A percentile compares a stretch with the other conserved stretches of the same genome.
These are phyloP conservation scores for Drosophila suboccidentalis DNA, from an alignment of 2,888 invertebrate genomes.

Conservation along the genomic window DNA sequence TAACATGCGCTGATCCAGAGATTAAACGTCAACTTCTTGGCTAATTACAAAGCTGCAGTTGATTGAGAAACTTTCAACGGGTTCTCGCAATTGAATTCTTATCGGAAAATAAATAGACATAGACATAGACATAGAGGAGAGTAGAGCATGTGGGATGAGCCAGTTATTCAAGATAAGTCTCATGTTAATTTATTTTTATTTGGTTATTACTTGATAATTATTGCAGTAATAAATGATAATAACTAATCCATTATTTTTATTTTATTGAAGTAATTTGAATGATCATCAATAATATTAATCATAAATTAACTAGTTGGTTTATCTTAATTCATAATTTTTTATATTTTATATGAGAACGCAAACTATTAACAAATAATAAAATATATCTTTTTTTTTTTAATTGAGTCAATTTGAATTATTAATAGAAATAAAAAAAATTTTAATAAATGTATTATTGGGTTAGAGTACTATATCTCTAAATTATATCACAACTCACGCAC, in stretches of 20 bases:
- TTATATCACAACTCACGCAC: too few relatives aligned
- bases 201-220: too few relatives aligned
- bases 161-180: not conserved
- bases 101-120: slow-evolving; percentile 2
- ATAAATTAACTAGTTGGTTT: not conserved
- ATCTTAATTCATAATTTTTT: too few relatives aligned
- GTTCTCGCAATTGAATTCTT: slow-evolving; percentile 17
- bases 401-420: not conserved
- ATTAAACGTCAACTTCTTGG: not conserved
- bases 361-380: too few relatives aligned
- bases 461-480: not conserved
- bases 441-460: not conserved
- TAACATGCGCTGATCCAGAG: slow-evolving; percentile 18
- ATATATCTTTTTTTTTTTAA: too few relatives aligned
- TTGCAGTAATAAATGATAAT: too few relatives aligned
- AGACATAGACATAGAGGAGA: not conserved
- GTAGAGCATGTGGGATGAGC: not conserved
- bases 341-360: too few relatives aligned
- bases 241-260: too few relatives aligned
- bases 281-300: not conserved
- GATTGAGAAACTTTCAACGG: slow-evolving; percentile 2
- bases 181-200: not conserved
- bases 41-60: slow-evolving; percentile 24
- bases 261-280: not conserved
- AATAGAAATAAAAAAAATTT: not conserved